phyloP scores from a whole-genome alignment of 1,140 invertebrate species.

The Hycleus cichorii region DNA sequence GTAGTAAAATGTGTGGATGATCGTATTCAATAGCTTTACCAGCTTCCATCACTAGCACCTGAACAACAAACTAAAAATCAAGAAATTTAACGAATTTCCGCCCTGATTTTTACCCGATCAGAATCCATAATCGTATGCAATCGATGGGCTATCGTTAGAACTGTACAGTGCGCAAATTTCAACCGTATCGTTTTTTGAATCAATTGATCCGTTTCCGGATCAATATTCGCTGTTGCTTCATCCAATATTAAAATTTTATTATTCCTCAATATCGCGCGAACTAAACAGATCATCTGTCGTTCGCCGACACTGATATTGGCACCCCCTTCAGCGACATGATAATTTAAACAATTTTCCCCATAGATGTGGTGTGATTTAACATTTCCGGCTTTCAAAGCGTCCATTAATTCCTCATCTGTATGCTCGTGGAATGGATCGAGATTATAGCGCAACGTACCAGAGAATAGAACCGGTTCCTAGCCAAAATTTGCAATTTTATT shows the following conservation, averaged over 20 bases:
- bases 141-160: constrained; percentile 72
- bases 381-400: constrained; percentile 45
- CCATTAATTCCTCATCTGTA: constrained; percentile 36
- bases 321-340: constrained; percentile 53
- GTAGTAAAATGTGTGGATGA: constrained; percentile 34
- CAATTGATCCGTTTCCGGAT: constrained; percentile 53
- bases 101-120: constrained; percentile 28
- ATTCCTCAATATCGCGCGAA: constrained; percentile 57
- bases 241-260: constrained; percentile 64
- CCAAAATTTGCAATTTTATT: constrained; percentile 23
- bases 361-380: constrained; percentile 31
- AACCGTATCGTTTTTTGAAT: constrained; percentile 56
- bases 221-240: constrained; percentile 73
- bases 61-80: background rate
- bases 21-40: constrained; percentile 37
- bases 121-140: constrained; percentile 45
- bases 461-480: constrained; percentile 71
- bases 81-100: background rate
- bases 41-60: constrained; percentile 36
- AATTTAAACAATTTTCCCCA: constrained; percentile 37
- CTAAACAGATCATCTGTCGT: constrained; percentile 63
- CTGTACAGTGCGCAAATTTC: constrained; percentile 57
- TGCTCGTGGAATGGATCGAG: constrained; percentile 72
- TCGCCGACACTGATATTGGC: constrained; percentile 63
- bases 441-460: constrained; percentile 66